A percentile compares a stretch with the other conserved stretches of the same genome.
Evolutionary conservation across 1,140 invertebrate species (phyloP).

Genomic region (Drosophila lini): DNA sequence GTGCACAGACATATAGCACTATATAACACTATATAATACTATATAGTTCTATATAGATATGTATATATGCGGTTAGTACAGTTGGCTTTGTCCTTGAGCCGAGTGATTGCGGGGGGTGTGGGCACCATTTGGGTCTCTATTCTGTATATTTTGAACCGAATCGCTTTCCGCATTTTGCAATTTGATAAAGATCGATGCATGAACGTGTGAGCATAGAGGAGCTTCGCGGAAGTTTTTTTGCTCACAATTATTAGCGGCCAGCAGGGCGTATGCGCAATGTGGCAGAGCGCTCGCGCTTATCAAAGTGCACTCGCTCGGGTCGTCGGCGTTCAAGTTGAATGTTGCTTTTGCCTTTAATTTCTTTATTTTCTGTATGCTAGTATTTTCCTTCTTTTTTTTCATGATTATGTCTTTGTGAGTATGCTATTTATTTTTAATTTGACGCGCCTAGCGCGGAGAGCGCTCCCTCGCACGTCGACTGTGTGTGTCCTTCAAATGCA

Average conservation of each 20-base stretch:
- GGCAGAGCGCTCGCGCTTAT: slow-evolving; percentile 59
- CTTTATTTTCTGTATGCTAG: background rate
- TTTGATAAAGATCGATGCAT: slow-evolving; percentile 77
- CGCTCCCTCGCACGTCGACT: slow-evolving; percentile 3
- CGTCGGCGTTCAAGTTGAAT: slow-evolving; percentile 80
- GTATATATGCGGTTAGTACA: slow-evolving; percentile 60
- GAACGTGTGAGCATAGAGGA: slow-evolving; percentile 30
- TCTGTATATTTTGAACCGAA: slow-evolving; percentile 28
- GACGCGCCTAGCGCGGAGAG: slow-evolving; percentile 33
- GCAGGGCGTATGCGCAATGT: slow-evolving; percentile 76
- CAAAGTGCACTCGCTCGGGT: slow-evolving; percentile 65
- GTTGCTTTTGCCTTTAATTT: slow-evolving; percentile 37
- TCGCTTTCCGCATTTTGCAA: slow-evolving; percentile 74
- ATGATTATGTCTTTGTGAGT: slow-evolving; percentile 34
- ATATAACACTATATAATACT: slow-evolving; percentile 48
- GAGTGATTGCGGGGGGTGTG: slow-evolving; percentile 31
- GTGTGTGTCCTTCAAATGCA: slow-evolving; percentile 83
- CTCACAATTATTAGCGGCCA: slow-evolving; percentile 9
- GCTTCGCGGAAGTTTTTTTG: slow-evolving; percentile 66
- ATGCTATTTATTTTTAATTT: slow-evolving; percentile 75
- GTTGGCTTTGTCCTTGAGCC: slow-evolving; percentile 71
- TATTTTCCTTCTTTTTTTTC: slow-evolving; percentile 11
- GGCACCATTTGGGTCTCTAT: slow-evolving; percentile 42
- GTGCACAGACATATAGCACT: slow-evolving; percentile 41
- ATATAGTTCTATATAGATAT: slow-evolving; percentile 11